Percentiles rank a stretch among this genome's conserved stretches.
These are phyloP conservation scores for Panonychus citri DNA, from an alignment of 1,140 invertebrate genomes.

Conservation along the genomic window DNA sequence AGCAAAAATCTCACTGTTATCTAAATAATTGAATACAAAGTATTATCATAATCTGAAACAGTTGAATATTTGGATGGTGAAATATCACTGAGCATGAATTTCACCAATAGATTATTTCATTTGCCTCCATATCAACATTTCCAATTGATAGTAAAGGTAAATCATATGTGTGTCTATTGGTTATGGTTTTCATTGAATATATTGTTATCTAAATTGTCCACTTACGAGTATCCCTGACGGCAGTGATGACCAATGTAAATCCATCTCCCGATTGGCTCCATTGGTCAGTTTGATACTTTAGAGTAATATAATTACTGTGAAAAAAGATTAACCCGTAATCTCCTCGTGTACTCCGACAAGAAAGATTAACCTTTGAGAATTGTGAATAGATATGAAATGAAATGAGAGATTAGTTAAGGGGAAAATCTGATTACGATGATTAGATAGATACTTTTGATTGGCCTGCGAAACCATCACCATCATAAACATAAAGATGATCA, in stretches of 20 bases:
- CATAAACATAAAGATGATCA: constrained; percentile 73
- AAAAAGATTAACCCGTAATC: constrained; percentile 65
- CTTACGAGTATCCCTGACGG: constrained; percentile 52
- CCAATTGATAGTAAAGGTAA: too few relatives aligned
- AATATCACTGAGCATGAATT: too few relatives aligned
- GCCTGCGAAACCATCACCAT: constrained; percentile 64
- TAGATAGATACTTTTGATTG: constrained; percentile 39
- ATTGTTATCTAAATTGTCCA: neutral
- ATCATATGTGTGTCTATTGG: too few relatives aligned
- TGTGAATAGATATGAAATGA: neutral
- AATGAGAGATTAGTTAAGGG: neutral
- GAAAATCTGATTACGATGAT: neutral
- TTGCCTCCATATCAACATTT: too few relatives aligned
- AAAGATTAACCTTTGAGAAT: constrained; percentile 51
- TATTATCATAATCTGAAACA: too few relatives aligned
- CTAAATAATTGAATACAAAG: too few relatives aligned
- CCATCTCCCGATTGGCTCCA: constrained; percentile 74
- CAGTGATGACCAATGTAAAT: constrained; percentile 75
- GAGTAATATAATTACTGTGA: constrained; percentile 68
- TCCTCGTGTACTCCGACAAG: constrained; percentile 64
- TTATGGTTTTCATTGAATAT: too few relatives aligned
- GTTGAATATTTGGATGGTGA: too few relatives aligned
- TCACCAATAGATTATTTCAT: too few relatives aligned
- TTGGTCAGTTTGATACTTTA: constrained; percentile 73
- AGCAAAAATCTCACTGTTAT: too few relatives aligned